phyloP scores from a whole-genome alignment of 2,888 invertebrate species.

The Eupeodes latifasciatus region DNA sequence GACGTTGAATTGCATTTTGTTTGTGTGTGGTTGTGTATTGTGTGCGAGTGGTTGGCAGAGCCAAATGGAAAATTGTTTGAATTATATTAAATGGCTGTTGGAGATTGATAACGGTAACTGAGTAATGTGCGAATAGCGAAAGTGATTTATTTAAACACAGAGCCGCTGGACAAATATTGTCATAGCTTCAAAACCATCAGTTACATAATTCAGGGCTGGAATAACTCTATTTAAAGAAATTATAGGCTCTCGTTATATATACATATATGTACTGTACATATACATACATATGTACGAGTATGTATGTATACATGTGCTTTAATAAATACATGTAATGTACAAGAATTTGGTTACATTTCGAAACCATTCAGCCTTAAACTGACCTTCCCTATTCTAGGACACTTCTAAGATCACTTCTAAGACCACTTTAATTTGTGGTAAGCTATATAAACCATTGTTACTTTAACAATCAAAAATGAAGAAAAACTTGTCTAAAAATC shows the following conservation, averaged over 20 bases:
- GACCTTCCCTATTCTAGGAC: no score
- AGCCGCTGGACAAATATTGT: conserved; percentile 43
- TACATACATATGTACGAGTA: neutral
- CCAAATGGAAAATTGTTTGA: conserved; percentile 9
- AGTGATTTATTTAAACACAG: conserved; percentile 55
- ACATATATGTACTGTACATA: no score
- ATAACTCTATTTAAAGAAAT: neutral
- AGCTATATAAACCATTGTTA: no score
- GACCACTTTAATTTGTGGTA: no score
- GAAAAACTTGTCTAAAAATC: no score
- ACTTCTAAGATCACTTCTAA: no score
- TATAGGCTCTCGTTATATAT: neutral
- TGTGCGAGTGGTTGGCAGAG: neutral
- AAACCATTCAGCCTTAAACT: no score
- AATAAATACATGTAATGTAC: no score
- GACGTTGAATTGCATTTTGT: conserved; percentile 53
- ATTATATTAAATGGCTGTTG: conserved; percentile 42
- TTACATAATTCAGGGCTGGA: neutral
- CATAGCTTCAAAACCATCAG: conserved; percentile 5
- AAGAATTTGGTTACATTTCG: no score
- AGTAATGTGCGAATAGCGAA: conserved; percentile 62
- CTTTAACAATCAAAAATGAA: no score
- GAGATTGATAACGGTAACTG: conserved; percentile 62
- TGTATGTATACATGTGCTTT: no score
- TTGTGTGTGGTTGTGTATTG: neutral